Evolutionary conservation across 2,797 vertebrate genomes (phyloP).

Genomic region (Cyclura pinguis): DNA sequence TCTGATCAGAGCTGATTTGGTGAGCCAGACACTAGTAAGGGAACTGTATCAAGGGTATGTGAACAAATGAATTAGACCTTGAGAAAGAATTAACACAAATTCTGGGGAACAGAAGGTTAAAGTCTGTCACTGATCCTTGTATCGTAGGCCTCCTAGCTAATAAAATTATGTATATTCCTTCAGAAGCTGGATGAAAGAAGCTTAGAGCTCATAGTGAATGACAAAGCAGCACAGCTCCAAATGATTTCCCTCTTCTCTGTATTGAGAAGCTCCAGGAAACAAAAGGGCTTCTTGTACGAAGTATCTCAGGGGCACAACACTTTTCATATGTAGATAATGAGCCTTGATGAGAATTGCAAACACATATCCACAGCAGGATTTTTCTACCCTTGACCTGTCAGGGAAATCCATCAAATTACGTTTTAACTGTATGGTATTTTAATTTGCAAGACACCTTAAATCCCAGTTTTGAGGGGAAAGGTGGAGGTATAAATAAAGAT

Average conservation of each 20-base stretch:
- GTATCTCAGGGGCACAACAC: conserved; percentile 19
- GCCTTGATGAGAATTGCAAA: conserved; percentile 34
- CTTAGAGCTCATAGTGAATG: conserved; percentile 41
- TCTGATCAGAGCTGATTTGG: not conserved
- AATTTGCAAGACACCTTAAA: too few species aligned
- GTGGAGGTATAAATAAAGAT: too few species aligned
- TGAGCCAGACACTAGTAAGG: not conserved
- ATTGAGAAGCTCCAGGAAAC: conserved; percentile 51
- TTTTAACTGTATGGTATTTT: too few species aligned
- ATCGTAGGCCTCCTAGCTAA: not conserved
- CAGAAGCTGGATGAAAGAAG: not conserved
- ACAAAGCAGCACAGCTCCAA: conserved; percentile 57
- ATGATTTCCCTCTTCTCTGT: conserved; percentile 52
- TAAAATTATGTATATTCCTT: not conserved
- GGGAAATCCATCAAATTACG: too few species aligned
- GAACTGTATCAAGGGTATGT: not conserved
- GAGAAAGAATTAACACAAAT: conserved; percentile 2
- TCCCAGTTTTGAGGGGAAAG: too few species aligned
- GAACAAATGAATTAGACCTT: not conserved
- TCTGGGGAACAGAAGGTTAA: conserved; percentile 13
- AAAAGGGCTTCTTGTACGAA: conserved; percentile 31
- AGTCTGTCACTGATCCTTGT: conserved; percentile 29
- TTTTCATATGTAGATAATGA: conserved; percentile 61
- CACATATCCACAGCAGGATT: conserved; percentile 20
- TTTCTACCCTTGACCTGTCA: not conserved